Evolutionary conservation across 2,113 vertebrate genomes (phyloP), one percentile per base, ranked within the genome.

Genomic region (Budorcas taxicolor): DNA sequence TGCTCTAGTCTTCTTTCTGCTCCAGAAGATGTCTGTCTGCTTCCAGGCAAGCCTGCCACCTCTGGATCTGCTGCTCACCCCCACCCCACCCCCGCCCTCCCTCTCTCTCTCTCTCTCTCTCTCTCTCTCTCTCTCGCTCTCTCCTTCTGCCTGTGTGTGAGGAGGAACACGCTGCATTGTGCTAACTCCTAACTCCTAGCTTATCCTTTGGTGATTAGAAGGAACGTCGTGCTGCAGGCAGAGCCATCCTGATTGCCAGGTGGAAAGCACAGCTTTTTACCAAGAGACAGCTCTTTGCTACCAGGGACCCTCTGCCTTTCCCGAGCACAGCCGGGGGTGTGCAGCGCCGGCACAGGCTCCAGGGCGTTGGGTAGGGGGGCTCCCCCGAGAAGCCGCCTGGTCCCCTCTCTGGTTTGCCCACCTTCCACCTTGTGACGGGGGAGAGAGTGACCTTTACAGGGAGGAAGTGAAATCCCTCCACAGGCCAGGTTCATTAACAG

Each of bases 161-260:
- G 62, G 50, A 76, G 31, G 90, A 84, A 50, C 80, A 33, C 2
- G 33, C 21, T 78, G 43, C 43, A 52, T 87, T 74, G 36, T 21
- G 57, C 88, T 57, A 31, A 85, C 86, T 52, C 87, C 88, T 57
- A 31, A 85, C 86, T 52, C 87, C 0, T 10, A 74, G 67, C 87
- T 95, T 71, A 80, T n/a, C 62, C 47, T 97, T 81, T 58, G 50
- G 91, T 89, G 82, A 93, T 93, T 81, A 95, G 91, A 86, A 83
- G 67, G 78, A 89, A 78, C 78, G 78, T 21, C 7, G 7, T 50
- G 13, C 55, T 58, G 45, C 31, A 71, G 81, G 67, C 67, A 95
- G 67, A 96, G 43, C 25, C 76, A 91, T 60, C 45, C 67, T 89
- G 76, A 96, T 58, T 89, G 90, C 67, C 71, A 97, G 53, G 31